These are phyloP conservation scores for Zoanthus solanderi DNA, from an alignment of 92 coral and sea anemone species.

Conservation along the genomic window DNA sequence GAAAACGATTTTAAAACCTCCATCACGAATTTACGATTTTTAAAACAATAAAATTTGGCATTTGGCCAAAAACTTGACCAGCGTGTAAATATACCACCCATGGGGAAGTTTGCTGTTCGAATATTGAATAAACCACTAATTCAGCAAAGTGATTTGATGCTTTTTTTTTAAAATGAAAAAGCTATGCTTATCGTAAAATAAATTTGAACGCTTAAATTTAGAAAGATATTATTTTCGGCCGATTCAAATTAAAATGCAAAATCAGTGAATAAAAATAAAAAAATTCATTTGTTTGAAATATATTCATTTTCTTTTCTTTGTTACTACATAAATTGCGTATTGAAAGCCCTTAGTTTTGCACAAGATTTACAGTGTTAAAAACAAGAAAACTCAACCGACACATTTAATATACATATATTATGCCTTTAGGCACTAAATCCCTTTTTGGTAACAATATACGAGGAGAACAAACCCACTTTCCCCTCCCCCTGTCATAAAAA, in stretches of 20 bases:
- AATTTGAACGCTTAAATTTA: not conserved
- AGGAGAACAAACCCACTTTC: constrained; percentile 15
- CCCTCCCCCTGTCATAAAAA: constrained; percentile 8
- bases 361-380: not conserved
- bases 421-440: constrained; percentile 5
- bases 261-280: not conserved
- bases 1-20: not conserved
- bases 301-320: constrained; percentile 3
- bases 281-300: not conserved
- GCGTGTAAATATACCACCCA: constrained; percentile 26
- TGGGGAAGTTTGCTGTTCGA: not conserved
- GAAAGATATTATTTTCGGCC: not conserved
- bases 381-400: constrained; percentile 12
- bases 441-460: constrained; percentile 5
- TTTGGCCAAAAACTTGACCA: constrained; percentile 36
- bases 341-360: not conserved
- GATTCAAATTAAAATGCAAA: constrained; percentile 4
- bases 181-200: not conserved
- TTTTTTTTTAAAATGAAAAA: not conserved
- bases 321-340: not conserved
- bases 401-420: constrained; percentile 10
- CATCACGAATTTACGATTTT: not conserved
- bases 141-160: not conserved
- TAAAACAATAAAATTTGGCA: constrained; percentile 25
- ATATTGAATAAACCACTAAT: not conserved